Evolutionary conservation across 2,888 invertebrate genomes (phyloP).

Genomic region (Dasysyrphus albostriatus): DNA sequence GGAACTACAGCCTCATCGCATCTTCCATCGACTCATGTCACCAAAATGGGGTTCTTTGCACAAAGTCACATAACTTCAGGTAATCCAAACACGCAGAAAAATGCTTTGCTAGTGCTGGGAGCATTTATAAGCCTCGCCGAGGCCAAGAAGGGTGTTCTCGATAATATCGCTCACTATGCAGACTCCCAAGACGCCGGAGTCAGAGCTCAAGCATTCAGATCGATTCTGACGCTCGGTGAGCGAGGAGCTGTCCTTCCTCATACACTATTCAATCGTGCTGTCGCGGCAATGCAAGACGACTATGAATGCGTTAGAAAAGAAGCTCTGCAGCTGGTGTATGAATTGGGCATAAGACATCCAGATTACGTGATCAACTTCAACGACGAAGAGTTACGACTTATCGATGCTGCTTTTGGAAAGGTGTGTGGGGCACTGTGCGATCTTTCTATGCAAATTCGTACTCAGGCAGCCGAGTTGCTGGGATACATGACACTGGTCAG

Average conservation of each 20-base stretch:
- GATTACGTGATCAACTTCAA: constrained; percentile 91
- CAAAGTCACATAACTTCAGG: constrained; percentile 81
- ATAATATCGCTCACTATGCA: constrained; percentile 93
- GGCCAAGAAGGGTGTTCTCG: constrained; percentile 86
- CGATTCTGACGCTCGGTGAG: constrained; percentile 92
- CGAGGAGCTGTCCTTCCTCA: constrained; percentile 92
- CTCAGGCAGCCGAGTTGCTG: constrained; percentile 92
- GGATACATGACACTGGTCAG: constrained; percentile 95
- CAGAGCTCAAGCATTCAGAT: constrained; percentile 93
- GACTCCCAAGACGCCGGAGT: constrained; percentile 96
- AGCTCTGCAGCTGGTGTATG: constrained; percentile 93
- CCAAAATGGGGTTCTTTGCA: constrained; percentile 82
- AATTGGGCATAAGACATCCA: constrained; percentile 93
- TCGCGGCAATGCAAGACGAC: constrained; percentile 93
- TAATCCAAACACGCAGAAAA: constrained; percentile 83
- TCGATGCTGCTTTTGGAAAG: constrained; percentile 98
- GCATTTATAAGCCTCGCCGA: constrained; percentile 84
- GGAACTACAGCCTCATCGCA: constrained; percentile 79
- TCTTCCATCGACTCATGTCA: constrained; percentile 80
- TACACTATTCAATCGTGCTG: constrained; percentile 87
- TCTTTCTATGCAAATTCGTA: constrained; percentile 94
- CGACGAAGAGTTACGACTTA: constrained; percentile 93
- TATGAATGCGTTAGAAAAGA: constrained; percentile 96
- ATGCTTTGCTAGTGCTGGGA: constrained; percentile 81
- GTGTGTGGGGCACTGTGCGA: constrained; percentile 97